Base-by-base conservation (phyloP, 1,140 invertebrate genomes). In the Daktulosphaira vitifoliae region DNA sequence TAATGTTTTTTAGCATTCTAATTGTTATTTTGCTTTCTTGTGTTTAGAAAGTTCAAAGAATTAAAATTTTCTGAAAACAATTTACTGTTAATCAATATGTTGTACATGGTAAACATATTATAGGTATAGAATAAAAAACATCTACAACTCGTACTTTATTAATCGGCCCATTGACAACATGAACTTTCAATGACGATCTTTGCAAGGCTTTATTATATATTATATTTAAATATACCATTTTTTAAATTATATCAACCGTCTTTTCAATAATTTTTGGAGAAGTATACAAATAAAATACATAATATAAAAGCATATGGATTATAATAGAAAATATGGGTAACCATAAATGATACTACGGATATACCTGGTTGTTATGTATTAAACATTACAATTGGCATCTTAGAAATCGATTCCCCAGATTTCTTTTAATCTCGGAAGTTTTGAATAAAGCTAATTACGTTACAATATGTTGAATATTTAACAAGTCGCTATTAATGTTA, bases 401-500 rank as follows among this genome's bases (percentile, higher is more conserved):
- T 25, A 26, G 48, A 25, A 18, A 50, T 50, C 7, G 23, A 50
- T 26, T 25, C 3, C 4, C 48, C 23, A n/a, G 48, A 54, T 54
- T 54, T 37, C 20, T 54, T 33, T 37, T 53, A 18, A 20, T 16
- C 11, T 54, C 29, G 0, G 52, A 38, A 39, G 16, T 20, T 3
- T 54, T 54, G 33, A 26, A 54, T 37, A 54, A 54, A 39, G 13
- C 29, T 39, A 54, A 53, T 25, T 37, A 53, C 25, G 18, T 18
- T 3, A 54, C 37, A 38, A 54, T 54, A 16, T 22, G 16, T 39
- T 18, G 37, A 54, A 26, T 54, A 39, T 37, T 54, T 39, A 26
- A 33, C 20, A 54, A 18, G 29, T 20, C 29, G 20, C 16, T 54
- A 13, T 38, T 39, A 38, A 39, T 37, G 26, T 38, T 37, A 39